These are phyloP conservation scores for Poeciliopsis turneri DNA, from an alignment of 2,797 vertebrate genomes.

Conservation along the genomic window DNA sequence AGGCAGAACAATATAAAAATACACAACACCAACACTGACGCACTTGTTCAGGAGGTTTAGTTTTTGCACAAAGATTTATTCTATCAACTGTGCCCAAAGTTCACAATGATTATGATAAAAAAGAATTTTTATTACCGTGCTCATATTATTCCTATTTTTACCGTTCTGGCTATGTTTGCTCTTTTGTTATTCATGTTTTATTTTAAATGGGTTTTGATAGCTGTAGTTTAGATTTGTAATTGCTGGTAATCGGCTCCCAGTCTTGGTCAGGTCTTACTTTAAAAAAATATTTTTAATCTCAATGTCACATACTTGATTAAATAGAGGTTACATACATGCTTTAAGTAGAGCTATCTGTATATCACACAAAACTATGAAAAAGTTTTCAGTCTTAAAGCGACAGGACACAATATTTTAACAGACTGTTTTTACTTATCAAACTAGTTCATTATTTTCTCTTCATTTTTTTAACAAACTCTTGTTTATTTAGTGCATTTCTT, in stretches of 20 bases:
- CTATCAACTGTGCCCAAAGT: too few species aligned
- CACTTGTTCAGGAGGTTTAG: not conserved
- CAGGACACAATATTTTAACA: not conserved
- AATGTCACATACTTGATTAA: not conserved
- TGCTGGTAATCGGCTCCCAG: too few species aligned
- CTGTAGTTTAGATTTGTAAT: too few species aligned
- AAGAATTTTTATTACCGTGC: too few species aligned
- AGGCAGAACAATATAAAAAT: too few species aligned
- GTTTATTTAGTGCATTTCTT: not conserved
- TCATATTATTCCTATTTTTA: too few species aligned
- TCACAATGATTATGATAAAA: too few species aligned
- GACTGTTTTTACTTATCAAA: not conserved
- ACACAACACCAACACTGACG: not conserved
- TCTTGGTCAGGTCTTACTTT: not conserved
- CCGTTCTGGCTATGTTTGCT: too few species aligned
- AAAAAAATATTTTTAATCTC: not conserved
- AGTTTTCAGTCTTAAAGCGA: not conserved
- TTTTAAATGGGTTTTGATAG: too few species aligned
- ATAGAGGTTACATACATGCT: not conserved
- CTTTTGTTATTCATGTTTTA: too few species aligned
- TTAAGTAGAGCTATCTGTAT: not conserved
- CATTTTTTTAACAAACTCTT: not conserved
- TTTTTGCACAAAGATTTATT: too few species aligned
- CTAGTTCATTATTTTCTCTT: not conserved
- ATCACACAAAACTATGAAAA: not conserved